Evolutionary conservation across 2,797 vertebrate species (phyloP).

Genomic region (Chaetodon trifasciatus): DNA sequence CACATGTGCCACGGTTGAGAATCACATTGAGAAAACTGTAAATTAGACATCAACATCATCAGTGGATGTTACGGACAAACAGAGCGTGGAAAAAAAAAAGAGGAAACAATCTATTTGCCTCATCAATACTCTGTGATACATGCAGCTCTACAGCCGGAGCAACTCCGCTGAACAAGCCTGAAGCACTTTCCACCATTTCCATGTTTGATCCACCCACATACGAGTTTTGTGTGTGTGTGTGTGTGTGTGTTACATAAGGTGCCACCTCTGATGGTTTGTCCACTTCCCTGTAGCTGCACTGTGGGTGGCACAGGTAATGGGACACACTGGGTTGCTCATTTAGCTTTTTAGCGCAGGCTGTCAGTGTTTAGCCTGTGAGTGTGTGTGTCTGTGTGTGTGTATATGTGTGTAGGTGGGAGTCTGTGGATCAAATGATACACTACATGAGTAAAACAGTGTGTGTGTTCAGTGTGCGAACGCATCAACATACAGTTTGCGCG

Average conservation of each 20-base stretch:
- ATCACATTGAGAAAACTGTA: background rate
- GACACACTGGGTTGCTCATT: background rate
- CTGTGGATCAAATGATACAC: background rate
- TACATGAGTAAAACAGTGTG: background rate
- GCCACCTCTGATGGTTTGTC: background rate
- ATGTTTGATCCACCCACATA: slow-evolving; percentile 50
- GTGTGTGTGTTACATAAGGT: slow-evolving; percentile 54
- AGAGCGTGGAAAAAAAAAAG: background rate
- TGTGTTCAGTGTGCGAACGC: background rate
- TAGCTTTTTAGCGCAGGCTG: background rate
- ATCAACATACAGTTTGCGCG: background rate
- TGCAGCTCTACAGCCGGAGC: background rate
- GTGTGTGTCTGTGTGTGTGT: background rate
- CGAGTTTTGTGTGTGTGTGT: background rate
- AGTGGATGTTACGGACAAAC: background rate
- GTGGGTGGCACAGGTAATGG: slow-evolving; percentile 1
- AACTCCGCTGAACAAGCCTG: slow-evolving; percentile 49
- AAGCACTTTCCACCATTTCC: slow-evolving; percentile 67
- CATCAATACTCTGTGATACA: slow-evolving; percentile 48
- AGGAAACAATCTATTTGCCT: slow-evolving; percentile 35
- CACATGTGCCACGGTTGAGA: background rate
- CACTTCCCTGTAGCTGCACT: slow-evolving; percentile 12
- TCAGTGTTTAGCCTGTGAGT: background rate
- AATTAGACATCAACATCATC: background rate
- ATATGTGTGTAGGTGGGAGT: background rate